phyloP scores from a whole-genome alignment of 2,888 invertebrate species.

The Conus canariensis region DNA sequence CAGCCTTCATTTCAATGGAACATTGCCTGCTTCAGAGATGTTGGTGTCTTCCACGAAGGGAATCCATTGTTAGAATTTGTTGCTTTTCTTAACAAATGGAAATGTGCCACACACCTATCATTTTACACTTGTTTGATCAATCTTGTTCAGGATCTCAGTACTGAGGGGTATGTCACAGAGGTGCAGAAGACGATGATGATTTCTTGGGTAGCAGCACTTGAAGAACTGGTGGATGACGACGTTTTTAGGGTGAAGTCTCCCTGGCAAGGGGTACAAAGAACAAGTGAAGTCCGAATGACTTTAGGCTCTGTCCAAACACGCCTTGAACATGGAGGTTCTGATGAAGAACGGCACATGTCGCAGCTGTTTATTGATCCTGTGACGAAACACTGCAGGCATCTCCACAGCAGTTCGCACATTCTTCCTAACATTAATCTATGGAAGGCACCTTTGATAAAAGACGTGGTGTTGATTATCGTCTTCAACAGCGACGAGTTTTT shows the following conservation, averaged over 20 bases:
- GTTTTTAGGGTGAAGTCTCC: background rate
- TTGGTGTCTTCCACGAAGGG: background rate
- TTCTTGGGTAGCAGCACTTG: background rate
- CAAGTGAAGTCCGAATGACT: background rate
- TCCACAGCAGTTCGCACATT: background rate
- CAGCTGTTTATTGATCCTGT: background rate
- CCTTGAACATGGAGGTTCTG: background rate
- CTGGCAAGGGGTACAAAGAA: constrained; percentile 29
- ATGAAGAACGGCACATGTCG: background rate
- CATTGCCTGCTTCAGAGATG: background rate
- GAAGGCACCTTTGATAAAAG: background rate
- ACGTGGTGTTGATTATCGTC: constrained; percentile 38
- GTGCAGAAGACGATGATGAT: background rate
- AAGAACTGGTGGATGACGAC: background rate
- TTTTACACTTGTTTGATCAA: constrained; percentile 8
- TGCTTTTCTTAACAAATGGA: constrained; percentile 5
- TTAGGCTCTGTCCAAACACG: background rate
- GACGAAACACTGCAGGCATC: background rate
- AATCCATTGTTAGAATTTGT: background rate
- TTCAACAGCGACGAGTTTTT: constrained; percentile 35
- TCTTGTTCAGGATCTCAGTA: background rate
- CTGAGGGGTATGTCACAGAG: background rate
- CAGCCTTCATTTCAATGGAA: background rate
- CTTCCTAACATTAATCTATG: background rate
- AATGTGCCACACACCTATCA: background rate